A percentile compares a stretch with the other conserved stretches of the same genome.
These are phyloP conservation scores for Nephotettix cincticeps DNA, from an alignment of 1,140 invertebrate genomes.

Conservation along the genomic window DNA sequence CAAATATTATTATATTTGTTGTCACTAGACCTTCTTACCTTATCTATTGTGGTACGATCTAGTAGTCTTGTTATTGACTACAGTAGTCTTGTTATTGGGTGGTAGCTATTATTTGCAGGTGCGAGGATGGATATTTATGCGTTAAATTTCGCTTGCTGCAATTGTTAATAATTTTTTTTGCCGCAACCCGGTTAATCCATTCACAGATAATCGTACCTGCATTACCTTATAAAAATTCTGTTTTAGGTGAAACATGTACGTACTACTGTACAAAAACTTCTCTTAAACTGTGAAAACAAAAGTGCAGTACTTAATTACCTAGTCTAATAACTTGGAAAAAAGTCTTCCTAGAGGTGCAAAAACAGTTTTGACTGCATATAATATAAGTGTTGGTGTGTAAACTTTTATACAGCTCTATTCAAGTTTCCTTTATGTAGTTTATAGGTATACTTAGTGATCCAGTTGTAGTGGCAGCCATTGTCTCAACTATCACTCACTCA, in stretches of 20 bases:
- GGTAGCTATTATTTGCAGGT: too few species aligned
- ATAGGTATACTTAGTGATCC: too few species aligned
- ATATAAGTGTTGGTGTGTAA: background rate
- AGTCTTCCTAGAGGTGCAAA: background rate
- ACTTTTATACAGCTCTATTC: background rate
- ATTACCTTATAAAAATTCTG: background rate
- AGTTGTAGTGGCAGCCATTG: too few species aligned
- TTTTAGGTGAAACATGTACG: background rate
- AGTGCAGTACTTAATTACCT: background rate
- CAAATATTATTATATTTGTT: background rate
- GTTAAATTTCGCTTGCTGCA: too few species aligned
- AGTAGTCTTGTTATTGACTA: too few species aligned
- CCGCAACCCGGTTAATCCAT: too few species aligned
- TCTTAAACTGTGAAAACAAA: background rate
- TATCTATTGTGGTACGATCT: background rate
- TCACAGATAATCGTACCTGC: too few species aligned
- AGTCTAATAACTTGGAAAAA: background rate
- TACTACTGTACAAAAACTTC: background rate
- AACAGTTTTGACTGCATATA: background rate
- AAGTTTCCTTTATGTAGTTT: too few species aligned
- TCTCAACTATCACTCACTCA: too few species aligned
- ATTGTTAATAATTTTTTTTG: too few species aligned
- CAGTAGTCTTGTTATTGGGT: too few species aligned
- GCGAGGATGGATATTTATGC: too few species aligned
- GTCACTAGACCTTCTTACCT: background rate